phyloP scores from a whole-genome alignment of 2,113 vertebrate species.

The Caracal caracal region DNA sequence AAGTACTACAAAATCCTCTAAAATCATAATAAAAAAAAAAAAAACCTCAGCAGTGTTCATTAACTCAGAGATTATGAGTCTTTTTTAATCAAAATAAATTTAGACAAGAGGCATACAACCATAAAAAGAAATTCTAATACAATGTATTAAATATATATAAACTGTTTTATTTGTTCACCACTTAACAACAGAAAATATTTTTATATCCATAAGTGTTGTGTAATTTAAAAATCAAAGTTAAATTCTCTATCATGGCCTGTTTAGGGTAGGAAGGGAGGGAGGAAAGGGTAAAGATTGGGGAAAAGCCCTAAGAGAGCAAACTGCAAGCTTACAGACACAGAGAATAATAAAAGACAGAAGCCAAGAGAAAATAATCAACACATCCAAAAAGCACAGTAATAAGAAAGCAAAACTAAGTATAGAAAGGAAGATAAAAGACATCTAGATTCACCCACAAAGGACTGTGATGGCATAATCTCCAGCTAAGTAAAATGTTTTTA shows the following conservation, averaged over 20 bases:
- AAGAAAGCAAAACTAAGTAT: conserved; percentile 7
- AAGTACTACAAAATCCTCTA: neutral
- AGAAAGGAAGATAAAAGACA: conserved; percentile 19
- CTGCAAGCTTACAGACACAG: neutral
- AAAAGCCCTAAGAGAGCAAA: neutral
- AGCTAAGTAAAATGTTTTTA: neutral
- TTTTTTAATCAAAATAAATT: conserved; percentile 58
- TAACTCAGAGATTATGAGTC: neutral
- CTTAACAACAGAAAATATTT: conserved; percentile 40
- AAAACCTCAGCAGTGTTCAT: neutral
- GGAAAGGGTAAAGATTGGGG: neutral
- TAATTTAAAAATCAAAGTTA: neutral
- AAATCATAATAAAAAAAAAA: neutral
- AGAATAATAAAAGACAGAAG: neutral
- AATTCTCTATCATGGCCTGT: neutral
- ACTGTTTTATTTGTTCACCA: neutral
- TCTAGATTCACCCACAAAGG: neutral
- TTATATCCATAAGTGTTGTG: neutral
- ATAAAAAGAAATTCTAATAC: conserved; percentile 9
- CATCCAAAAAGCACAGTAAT: neutral
- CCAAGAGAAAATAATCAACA: neutral
- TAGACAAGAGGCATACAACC: neutral
- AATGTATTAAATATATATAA: conserved; percentile 1
- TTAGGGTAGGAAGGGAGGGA: neutral
- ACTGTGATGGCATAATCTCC: neutral